Base-by-base conservation (phyloP, 1,140 invertebrate genomes). In the Muscidifurax raptorellus region DNA sequence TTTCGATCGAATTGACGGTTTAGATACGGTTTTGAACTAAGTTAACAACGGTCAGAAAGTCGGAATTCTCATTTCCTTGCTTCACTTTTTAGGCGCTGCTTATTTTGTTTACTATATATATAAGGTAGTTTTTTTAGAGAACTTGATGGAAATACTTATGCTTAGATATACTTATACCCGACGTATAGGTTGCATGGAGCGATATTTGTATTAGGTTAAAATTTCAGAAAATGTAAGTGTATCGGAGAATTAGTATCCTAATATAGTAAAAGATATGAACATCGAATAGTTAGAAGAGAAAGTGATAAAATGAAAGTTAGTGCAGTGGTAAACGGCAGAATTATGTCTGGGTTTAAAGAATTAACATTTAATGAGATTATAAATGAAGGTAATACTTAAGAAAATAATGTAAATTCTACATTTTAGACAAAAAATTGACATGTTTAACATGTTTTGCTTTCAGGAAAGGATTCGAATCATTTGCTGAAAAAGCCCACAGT, bases 291-390 rank as follows among this genome's bases (percentile, higher is more conserved):
- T 40, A 36, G 0, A 10, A 40, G 0, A 0, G 10, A 40, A 40
- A 12, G 36, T 40, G 36, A 40, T 40, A 40, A 40, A 10, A 40
- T 40, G 36, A 40, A 40, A 40, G 36, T 40, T 9, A 10, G 36
- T 40, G 36, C 5, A 40, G 36, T 40, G 7, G 0, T 47, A 18
- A 18, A 47, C 4, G n/a, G 27, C 10, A 0, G 9, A 69, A 9
- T 69, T 32, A 74, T 74, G 71, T 40, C 71, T 18, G 71, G 71
- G 9, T 74, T 74, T 40, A 40, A 74, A 40, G 71, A 74, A 74
- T n/a, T 74, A 74, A 40, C 40, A 7, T 12, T 18, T 40, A 22
- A 36, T 28, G 22, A 40, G 6, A 59, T 59, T 7, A 22, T n/a
- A 59, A 59, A 59, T 22, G 52, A n/a, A 59, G 52, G 15, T 59